Conservation (phyloP, 1,140 invertebrate genomes). For the Thalassaphorura encarpata region DNA sequence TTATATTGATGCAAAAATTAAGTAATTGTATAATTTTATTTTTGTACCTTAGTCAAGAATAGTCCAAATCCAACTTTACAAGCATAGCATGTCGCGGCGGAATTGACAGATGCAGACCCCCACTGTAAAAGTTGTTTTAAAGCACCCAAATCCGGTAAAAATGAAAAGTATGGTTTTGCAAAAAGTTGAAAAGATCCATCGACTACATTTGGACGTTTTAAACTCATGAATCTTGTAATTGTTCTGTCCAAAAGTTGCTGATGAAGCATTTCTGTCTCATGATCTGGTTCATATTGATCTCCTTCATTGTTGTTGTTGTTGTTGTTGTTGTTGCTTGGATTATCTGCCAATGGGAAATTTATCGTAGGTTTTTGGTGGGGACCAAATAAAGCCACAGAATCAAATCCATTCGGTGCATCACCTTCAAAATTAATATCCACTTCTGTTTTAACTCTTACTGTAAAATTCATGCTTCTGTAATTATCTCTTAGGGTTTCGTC, state of each 20-base stretch:
- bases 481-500: no score
- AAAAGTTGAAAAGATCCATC: neutral
- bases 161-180: constrained; percentile 9
- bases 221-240: neutral
- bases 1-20: neutral
- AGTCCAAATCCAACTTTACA: constrained; percentile 29
- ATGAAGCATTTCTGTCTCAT: neutral
- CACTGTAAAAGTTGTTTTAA: constrained; percentile 28
- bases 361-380: no score
- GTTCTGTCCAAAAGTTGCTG: neutral
- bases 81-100: constrained; percentile 27
- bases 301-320: no score
- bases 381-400: no score
- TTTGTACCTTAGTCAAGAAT: constrained; percentile 27
- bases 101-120: constrained; percentile 15
- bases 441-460: no score
- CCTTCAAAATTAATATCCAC: no score
- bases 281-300: no score
- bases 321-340: no score
- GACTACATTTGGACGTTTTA: neutral
- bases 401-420: no score
- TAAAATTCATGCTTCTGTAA: no score
- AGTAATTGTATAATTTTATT: neutral
- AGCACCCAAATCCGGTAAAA: constrained; percentile 26
- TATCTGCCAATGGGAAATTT: no score